Evolutionary conservation across 2,888 invertebrate species (phyloP).

Genomic region (Dioctria linearis): DNA sequence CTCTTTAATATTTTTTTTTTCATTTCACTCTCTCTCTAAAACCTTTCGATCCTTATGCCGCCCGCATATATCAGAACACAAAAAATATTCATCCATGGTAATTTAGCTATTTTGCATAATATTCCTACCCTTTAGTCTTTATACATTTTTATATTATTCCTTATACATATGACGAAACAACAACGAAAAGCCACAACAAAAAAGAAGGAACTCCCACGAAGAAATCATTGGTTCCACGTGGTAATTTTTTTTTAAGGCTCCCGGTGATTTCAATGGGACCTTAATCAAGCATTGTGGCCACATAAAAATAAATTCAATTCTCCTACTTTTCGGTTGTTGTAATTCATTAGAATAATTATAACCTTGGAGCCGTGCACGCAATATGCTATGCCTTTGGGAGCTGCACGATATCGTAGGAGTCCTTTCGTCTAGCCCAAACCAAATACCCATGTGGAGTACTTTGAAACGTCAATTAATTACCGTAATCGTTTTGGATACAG

Average conservation of each 20-base stretch:
- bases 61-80: too few relatives aligned
- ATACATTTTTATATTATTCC: constrained; percentile 3
- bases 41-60: too few relatives aligned
- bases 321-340: constrained; percentile 18
- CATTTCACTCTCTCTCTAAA: too few relatives aligned
- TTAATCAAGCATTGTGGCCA: constrained; percentile 9
- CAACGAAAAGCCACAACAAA: background rate
- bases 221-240: constrained; percentile 9
- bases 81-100: too few relatives aligned
- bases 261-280: constrained; percentile 12
- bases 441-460: background rate
- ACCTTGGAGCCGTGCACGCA: constrained; percentile 21
- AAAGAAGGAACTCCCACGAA: background rate
- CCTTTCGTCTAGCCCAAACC: background rate
- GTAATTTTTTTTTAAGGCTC: constrained; percentile 9
- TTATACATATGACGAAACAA: too few relatives aligned
- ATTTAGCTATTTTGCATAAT: too few relatives aligned
- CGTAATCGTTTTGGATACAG: background rate
- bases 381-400: background rate
- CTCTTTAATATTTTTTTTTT: too few relatives aligned
- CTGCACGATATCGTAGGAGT: background rate
- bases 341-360: constrained; percentile 40
- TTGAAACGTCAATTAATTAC: constrained; percentile 12
- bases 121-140: background rate
- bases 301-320: constrained; percentile 37